These are phyloP conservation scores for Bucco capensis DNA, from an alignment of 2,113 vertebrate genomes.

Conservation along the genomic window DNA sequence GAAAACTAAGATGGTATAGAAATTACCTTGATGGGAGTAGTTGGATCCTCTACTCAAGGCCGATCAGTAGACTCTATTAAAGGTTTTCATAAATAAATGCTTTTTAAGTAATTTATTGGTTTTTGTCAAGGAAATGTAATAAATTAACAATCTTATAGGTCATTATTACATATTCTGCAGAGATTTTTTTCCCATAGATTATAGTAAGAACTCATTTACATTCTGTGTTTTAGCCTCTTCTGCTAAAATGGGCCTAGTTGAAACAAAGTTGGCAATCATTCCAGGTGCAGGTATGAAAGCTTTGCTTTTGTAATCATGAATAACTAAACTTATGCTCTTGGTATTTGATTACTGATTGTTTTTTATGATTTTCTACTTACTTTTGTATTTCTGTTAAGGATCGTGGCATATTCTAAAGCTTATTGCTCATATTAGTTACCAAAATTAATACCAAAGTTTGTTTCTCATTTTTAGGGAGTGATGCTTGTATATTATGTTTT, in stretches of 20 bases:
- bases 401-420: background rate
- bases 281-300: slow-evolving; percentile 88
- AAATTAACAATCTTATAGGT: background rate
- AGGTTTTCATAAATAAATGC: background rate
- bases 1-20: background rate
- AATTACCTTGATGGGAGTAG: background rate
- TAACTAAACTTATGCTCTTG: background rate
- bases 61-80: background rate
- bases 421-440: background rate
- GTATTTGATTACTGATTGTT: background rate
- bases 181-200: background rate
- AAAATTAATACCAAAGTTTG: background rate
- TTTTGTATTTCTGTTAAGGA: background rate
- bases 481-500: background rate
- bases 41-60: background rate
- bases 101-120: background rate
- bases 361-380: background rate
- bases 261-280: slow-evolving; percentile 93
- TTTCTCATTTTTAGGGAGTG: background rate
- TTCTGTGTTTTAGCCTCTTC: slow-evolving; percentile 76
- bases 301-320: background rate
- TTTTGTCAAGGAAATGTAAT: background rate
- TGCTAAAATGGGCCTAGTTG: slow-evolving; percentile 96
- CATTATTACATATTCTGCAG: background rate
- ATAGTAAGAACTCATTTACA: background rate